Evolutionary conservation across 2,113 vertebrate genomes (phyloP), one percentile per base, ranked within the genome.

Genomic region (Odontesthes bonariensis): DNA sequence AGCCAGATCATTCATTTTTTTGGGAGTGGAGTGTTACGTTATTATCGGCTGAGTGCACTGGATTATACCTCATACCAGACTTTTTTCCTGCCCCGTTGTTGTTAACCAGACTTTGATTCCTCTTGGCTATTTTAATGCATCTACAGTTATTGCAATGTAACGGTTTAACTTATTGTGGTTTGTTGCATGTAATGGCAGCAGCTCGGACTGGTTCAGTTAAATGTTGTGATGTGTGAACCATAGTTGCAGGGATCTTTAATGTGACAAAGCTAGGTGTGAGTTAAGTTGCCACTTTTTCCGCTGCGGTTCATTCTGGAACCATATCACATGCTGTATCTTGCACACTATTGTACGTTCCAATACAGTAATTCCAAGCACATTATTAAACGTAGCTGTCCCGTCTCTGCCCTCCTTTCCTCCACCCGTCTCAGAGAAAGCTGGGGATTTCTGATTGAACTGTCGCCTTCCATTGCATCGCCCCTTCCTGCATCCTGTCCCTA

Each of bases 381-480:
- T 88, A 86, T 90, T 88, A 84, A 75, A 83, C 67, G 82, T 74
- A 55, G 66, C 69, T 64, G 49, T 52, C 72, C 79, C 75, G 63
- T 77, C 60, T 73, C 65, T 61, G 55, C 49, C 59, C 66, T 64
- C 49, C 63, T 32, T 23, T 11, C 69, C 33, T 40, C 49, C 61
- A 12, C 47, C 66, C 31, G 11, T 8, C 73, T 68, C 22, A 4
- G 38, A 32, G 62, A 66, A 84, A 86, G 55, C 71, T 20, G 1
- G 44, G 47, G 63, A 56, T 91, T 88, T n/a, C 70, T 86, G 87
- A 89, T 92, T 92, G 86, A 89, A 89, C 92, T 89, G 90, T 89
- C 78, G 74, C 62, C 80, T 90, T 88, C 82, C 79, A 84, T 89
- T 84, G 76, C 82, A 56, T 77, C 56, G 77, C 70, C 77, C 74